These are phyloP conservation scores for Bos indicus DNA, from an alignment of 2,113 vertebrate genomes.

Conservation along the genomic window DNA sequence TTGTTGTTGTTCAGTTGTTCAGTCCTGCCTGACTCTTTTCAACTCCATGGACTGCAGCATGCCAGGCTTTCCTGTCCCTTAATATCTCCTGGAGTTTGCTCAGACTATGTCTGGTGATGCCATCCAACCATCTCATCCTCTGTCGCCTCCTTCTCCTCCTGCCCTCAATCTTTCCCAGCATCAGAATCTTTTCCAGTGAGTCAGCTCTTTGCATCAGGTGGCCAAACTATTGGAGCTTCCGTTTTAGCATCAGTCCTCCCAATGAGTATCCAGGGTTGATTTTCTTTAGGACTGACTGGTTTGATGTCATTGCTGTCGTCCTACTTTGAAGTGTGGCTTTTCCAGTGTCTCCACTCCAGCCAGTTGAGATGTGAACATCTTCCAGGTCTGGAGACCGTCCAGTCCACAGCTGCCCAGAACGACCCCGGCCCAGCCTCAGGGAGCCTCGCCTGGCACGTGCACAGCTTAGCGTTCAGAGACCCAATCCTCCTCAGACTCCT, in stretches of 20 bases:
- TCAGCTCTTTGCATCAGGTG: not conserved
- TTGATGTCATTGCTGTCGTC: not conserved
- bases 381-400: not conserved
- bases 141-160: accelerated
- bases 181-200: not conserved
- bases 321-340: not conserved
- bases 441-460: accelerated
- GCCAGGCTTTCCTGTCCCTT: not conserved
- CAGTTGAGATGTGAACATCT: not conserved
- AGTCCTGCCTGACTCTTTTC: not conserved
- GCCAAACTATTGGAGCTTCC: not conserved
- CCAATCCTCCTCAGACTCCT: too few species aligned
- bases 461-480: not conserved
- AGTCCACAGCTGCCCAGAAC: accelerated
- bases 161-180: not conserved
- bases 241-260: not conserved
- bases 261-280: not conserved
- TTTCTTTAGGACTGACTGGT: not conserved
- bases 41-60: not conserved
- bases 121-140: not conserved
- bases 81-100: not conserved
- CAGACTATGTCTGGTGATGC: not conserved
- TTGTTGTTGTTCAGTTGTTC: not conserved
- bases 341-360: not conserved
- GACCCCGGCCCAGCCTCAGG: accelerated